phyloP scores from a whole-genome alignment of 2,113 vertebrate genomes.

The Nyctibius bracteatus region DNA sequence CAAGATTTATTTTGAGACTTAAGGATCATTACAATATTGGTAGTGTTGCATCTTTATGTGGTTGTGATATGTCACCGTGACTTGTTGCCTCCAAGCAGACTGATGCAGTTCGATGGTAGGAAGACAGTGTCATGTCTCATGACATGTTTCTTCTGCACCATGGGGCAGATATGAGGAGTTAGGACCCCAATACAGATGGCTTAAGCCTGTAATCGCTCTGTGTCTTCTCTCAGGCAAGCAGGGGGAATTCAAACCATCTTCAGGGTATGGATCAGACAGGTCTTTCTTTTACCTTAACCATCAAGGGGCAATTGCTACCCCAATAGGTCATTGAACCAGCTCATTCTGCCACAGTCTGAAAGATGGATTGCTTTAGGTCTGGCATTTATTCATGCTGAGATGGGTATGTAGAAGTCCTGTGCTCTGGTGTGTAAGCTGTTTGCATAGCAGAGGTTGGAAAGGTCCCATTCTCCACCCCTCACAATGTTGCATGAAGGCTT shows the following conservation, averaged over 20 bases:
- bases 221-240: not conserved
- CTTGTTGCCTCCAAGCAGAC: not conserved
- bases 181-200: not conserved
- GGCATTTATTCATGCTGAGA: not conserved
- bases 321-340: conserved; percentile 8
- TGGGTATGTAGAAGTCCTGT: not conserved
- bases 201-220: not conserved
- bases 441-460: not conserved
- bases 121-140: not conserved
- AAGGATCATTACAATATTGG: not conserved
- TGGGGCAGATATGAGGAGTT: not conserved
- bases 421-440: not conserved
- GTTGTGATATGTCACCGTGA: not conserved
- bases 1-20: not conserved
- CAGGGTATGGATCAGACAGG: not conserved
- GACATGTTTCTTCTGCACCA: not conserved
- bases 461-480: not conserved
- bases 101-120: not conserved
- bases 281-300: not conserved
- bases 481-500: not conserved
- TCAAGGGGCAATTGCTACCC: not conserved
- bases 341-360: not conserved
- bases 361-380: conserved; percentile 7
- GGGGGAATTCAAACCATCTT: not conserved
- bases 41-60: not conserved